A percentile compares a stretch with the other conserved stretches of the same genome.
Conservation (phyloP, 2,113 vertebrate genomes). For the Xyrauchen texanus region DNA sequence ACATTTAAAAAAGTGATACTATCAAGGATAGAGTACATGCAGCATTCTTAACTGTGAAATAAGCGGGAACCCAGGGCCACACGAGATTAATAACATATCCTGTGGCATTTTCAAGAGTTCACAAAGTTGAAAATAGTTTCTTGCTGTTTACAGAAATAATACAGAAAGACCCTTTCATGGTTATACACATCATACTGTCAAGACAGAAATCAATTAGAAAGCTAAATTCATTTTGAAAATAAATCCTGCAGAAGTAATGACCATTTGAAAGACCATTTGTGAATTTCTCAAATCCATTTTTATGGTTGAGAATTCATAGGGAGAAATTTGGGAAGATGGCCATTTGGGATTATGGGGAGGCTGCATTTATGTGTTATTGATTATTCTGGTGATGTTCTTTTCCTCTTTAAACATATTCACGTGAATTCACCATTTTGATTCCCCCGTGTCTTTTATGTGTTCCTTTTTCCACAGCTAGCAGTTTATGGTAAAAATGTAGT, state of each 20-base stretch:
- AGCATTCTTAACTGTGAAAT: neutral
- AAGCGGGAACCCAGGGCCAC: constrained; percentile 3
- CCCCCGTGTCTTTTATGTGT: constrained; percentile 5
- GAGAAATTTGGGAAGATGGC: constrained; percentile 49
- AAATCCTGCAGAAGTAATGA: constrained; percentile 56
- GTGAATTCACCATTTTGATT: constrained; percentile 28
- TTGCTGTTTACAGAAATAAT: constrained; percentile 32
- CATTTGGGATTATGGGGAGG: constrained; percentile 51
- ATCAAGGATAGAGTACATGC: neutral
- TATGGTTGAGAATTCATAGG: constrained; percentile 44
- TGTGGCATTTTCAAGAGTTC: constrained; percentile 21
- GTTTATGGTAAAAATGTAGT: neutral
- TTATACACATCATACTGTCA: constrained; percentile 44
- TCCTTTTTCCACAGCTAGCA: neutral
- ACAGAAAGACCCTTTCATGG: constrained; percentile 47
- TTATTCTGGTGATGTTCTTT: constrained; percentile 43
- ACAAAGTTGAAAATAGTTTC: constrained; percentile 31
- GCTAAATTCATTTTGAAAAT: constrained; percentile 46
- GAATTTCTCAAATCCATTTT: constrained; percentile 57
- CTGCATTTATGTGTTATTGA: constrained; percentile 57
- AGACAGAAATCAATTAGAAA: constrained; percentile 53
- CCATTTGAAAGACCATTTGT: constrained; percentile 55
- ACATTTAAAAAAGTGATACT: neutral
- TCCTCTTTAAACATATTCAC: constrained; percentile 50
- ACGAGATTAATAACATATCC: constrained; percentile 1